Base-by-base conservation (phyloP, 2,797 vertebrate genomes). In the Danionella dracula region DNA sequence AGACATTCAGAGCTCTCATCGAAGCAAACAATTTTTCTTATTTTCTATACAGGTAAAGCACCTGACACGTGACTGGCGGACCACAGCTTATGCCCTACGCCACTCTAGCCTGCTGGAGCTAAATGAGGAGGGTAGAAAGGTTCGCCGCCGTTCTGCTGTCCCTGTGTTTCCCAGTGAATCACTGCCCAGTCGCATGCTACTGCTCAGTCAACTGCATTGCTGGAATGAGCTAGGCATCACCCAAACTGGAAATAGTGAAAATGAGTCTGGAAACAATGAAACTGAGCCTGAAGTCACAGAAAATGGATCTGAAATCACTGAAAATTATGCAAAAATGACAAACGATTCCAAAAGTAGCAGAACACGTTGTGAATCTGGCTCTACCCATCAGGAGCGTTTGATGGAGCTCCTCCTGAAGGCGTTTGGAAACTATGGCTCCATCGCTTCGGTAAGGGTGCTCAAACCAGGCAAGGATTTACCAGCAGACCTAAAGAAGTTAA, bases 11-110 rank as follows among this genome's bases (percentile, higher is more conserved):
- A n/a, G n/a, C n/a, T n/a, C n/a, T n/a, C n/a, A n/a, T n/a, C n/a
- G n/a, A n/a, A n/a, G n/a, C n/a, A n/a, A n/a, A n/a, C n/a, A n/a
- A 27, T 27, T 27, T 3, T 27, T 6, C 6, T 27, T 27, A 3
- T 27, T 27, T 27, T 27, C 53, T 54, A 70, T 73, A 27, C 81
- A 98, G 97, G 95, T 99, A 34, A 99, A 99, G 73, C 96, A 98
- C 68, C 87, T 99, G 50, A 99, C 97, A 0, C 90, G 92, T 15
- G 97, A 99, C 86, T 98, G 97, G 97, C 92, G 95, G 76, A 95
- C 94, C 27, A 99, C 97, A 0, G 93, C 96, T 0, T 90, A 94
- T 0, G 97, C 97, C 29, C 81, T 98, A 79, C 93, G 88, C 74
- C 90, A 93, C 80, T 99, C 97, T 0, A 78, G 85, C 57, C 79